Evolutionary conservation across 2,888 invertebrate genomes (phyloP).

Genomic region (Orthosia cruda): DNA sequence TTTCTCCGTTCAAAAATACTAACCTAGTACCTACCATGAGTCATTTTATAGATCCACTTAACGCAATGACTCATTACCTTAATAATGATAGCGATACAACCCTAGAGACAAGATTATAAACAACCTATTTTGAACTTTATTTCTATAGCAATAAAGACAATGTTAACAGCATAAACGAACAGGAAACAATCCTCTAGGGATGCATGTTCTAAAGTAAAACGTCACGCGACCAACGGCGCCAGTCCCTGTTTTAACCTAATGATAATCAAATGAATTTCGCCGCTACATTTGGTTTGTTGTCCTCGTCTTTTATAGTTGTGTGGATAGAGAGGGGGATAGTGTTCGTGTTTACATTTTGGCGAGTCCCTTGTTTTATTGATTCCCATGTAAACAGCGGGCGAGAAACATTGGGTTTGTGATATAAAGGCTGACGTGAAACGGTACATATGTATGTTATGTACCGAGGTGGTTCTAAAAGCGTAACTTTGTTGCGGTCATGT

Average conservation of each 20-base stretch:
- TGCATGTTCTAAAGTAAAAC: constrained; percentile 72
- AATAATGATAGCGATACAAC: constrained; percentile 82
- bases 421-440: constrained; percentile 42
- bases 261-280: constrained; percentile 85
- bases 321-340: constrained; percentile 65
- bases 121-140: constrained; percentile 71
- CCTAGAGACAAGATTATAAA: constrained; percentile 42
- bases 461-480: constrained; percentile 29
- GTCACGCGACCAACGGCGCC: constrained; percentile 87
- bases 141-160: constrained; percentile 51
- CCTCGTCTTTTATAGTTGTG: constrained; percentile 69
- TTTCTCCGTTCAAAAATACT: constrained; percentile 70
- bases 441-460: constrained; percentile 12
- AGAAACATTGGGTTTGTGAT: constrained; percentile 64
- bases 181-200: constrained; percentile 72
- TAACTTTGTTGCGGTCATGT: constrained; percentile 37
- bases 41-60: constrained; percentile 85
- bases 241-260: constrained; percentile 82
- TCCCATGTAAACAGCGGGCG: constrained; percentile 73
- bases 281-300: constrained; percentile 72
- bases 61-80: constrained; percentile 87
- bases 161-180: constrained; percentile 39
- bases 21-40: constrained; percentile 75
- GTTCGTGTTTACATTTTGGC: constrained; percentile 69
- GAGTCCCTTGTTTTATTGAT: constrained; percentile 81